phyloP scores from a whole-genome alignment of 2,888 invertebrate species.

The Fissipunctia ypsillon region DNA sequence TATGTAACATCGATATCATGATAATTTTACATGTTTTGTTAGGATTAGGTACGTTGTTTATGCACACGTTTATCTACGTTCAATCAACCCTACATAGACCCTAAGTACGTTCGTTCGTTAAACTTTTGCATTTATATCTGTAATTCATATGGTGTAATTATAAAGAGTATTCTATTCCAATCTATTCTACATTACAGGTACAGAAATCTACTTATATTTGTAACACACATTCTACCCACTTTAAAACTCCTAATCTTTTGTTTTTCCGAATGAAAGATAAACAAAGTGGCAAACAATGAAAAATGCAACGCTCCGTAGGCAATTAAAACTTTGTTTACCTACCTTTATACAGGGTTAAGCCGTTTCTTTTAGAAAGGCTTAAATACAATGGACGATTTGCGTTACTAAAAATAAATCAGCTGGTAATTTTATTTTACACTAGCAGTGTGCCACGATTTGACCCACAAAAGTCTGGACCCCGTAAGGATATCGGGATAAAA shows the following conservation, averaged over 20 bases:
- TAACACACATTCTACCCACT: background rate
- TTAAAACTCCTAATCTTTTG: slow-evolving; percentile 21
- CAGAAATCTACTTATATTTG: background rate
- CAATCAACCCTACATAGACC: too few species aligned
- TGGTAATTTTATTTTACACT: too few species aligned
- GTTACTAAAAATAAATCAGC: background rate
- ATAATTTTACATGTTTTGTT: background rate
- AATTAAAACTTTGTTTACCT: slow-evolving; percentile 32
- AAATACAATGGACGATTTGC: background rate
- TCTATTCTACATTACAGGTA: background rate
- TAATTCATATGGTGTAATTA: too few species aligned
- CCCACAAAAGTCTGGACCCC: too few species aligned
- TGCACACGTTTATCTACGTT: background rate
- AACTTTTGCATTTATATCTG: too few species aligned
- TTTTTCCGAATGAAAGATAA: slow-evolving; percentile 39
- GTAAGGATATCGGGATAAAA: too few species aligned
- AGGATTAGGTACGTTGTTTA: background rate
- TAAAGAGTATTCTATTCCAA: too few species aligned
- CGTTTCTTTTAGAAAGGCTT: slow-evolving; percentile 1
- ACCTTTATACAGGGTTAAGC: background rate
- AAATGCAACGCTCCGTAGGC: slow-evolving; percentile 15
- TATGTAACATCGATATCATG: background rate
- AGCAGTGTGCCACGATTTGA: too few species aligned
- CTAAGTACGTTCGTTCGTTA: background rate
- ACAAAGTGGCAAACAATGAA: slow-evolving; percentile 49